Conservation (phyloP, 2,888 invertebrate species). For the Cantharis rustica region DNA sequence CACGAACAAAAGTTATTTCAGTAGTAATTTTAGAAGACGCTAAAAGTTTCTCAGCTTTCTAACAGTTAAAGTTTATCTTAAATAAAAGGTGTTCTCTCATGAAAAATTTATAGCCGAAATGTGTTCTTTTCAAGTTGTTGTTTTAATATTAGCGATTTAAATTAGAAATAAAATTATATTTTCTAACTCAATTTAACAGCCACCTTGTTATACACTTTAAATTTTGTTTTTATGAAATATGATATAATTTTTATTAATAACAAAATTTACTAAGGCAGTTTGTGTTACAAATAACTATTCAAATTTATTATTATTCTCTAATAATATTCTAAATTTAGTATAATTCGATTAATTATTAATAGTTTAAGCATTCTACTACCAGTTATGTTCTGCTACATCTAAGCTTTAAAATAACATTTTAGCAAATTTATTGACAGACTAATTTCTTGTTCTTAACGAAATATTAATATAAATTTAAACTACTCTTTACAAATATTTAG, state of each 20-base stretch:
- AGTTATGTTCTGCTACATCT: too few relatives aligned
- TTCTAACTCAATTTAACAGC: background rate
- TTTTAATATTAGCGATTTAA: background rate
- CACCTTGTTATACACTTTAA: background rate
- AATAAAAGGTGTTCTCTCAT: conserved; percentile 14
- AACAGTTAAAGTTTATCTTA: conserved; percentile 13
- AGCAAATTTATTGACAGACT: background rate
- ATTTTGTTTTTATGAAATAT: background rate
- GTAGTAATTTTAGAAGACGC: conserved; percentile 49
- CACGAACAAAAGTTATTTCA: conserved; percentile 48
- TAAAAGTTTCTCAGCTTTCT: conserved; percentile 44
- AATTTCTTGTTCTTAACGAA: background rate
- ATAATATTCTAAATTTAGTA: background rate
- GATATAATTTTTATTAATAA: background rate
- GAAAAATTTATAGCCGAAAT: background rate
- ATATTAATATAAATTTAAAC: background rate
- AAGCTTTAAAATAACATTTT: background rate
- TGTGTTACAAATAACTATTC: background rate
- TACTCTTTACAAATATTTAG: background rate
- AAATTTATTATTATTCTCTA: background rate
- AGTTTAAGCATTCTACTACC: too few relatives aligned
- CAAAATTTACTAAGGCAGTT: background rate
- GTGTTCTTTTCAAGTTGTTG: background rate
- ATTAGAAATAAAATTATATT: background rate
- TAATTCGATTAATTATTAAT: background rate